A percentile compares a stretch with the other conserved stretches of the same genome.
phyloP scores from a whole-genome alignment of 1,140 invertebrate species.

The Apis cerana region DNA sequence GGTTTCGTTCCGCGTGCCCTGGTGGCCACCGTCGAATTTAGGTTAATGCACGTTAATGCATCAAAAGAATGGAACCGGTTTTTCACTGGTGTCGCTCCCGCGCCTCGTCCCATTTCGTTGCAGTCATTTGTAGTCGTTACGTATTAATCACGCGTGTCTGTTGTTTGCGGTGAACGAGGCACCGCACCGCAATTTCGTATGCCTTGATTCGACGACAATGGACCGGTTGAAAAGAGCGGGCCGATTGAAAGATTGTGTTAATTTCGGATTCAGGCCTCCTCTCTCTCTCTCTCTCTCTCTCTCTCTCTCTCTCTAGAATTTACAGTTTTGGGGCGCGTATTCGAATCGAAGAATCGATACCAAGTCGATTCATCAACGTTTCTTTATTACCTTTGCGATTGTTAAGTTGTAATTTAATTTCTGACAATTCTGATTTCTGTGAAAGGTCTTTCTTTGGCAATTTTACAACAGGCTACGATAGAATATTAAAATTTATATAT shows the following conservation, averaged over 20 bases:
- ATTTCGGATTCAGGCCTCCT: neutral
- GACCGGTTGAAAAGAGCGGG: neutral
- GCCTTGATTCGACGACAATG: neutral
- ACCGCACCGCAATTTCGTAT: neutral
- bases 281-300: neutral
- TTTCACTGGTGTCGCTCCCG: slow-evolving; percentile 42
- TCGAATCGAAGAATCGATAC: no score
- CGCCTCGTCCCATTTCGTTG: slow-evolving; percentile 16
- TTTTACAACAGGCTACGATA: no score
- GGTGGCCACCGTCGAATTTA: slow-evolving; percentile 53
- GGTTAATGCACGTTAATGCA: slow-evolving; percentile 65
- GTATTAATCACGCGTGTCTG: slow-evolving; percentile 28
- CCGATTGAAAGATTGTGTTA: neutral
- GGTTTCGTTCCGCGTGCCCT: slow-evolving; percentile 37
- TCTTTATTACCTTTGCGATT: no score
- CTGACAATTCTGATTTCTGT: no score
- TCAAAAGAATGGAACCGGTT: slow-evolving; percentile 57
- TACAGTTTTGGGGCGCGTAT: neutral
- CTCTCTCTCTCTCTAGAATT: neutral
- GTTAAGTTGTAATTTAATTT: no score
- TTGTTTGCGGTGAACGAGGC: neutral
- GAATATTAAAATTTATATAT: no score
- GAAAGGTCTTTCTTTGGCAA: no score
- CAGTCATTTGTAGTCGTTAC: slow-evolving; percentile 35
- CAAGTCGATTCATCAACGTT: no score